Evolutionary conservation across 2,797 vertebrate species (phyloP).

Genomic region (Enteromius radiatus): DNA sequence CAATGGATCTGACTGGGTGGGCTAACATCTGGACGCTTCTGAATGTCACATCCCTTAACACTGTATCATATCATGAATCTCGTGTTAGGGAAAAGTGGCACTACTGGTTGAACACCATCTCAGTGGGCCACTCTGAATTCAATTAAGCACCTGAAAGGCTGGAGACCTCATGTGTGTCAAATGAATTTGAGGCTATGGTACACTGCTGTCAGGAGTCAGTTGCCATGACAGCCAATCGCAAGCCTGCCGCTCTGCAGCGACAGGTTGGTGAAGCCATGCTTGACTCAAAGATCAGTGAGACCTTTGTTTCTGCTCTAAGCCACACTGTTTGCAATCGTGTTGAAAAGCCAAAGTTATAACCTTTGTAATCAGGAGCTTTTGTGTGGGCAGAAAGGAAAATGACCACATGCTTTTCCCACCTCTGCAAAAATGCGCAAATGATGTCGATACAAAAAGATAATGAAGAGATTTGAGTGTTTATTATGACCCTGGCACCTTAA

Average conservation of each 20-base stretch:
- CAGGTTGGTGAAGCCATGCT: conserved; percentile 14
- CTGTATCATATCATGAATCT: conserved; percentile 27
- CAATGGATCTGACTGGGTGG: not conserved
- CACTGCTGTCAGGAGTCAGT: conserved; percentile 16
- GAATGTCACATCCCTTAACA: not conserved
- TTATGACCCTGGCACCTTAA: conserved; percentile 20
- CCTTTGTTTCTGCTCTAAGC: conserved; percentile 15
- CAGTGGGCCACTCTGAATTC: conserved; percentile 31
- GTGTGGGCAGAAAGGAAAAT: conserved; percentile 30
- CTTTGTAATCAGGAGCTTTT: conserved; percentile 42
- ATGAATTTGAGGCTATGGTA: conserved; percentile 10
- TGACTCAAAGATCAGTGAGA: not conserved
- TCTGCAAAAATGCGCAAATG: conserved; percentile 17
- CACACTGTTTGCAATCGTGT: conserved; percentile 17
- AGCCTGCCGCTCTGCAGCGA: conserved; percentile 1
- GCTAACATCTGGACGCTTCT: not conserved
- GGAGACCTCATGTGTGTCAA: conserved; percentile 30
- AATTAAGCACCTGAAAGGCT: conserved; percentile 41
- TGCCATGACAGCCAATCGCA: conserved; percentile 40
- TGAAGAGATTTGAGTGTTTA: not conserved
- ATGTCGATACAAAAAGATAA: not conserved
- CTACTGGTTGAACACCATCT: conserved; percentile 25
- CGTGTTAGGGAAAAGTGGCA: not conserved
- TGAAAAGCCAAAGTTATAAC: conserved; percentile 46
- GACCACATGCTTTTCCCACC: conserved; percentile 8